phyloP scores from a whole-genome alignment of 2,797 vertebrate genomes.

The Lepilemur septentrionalis region DNA sequence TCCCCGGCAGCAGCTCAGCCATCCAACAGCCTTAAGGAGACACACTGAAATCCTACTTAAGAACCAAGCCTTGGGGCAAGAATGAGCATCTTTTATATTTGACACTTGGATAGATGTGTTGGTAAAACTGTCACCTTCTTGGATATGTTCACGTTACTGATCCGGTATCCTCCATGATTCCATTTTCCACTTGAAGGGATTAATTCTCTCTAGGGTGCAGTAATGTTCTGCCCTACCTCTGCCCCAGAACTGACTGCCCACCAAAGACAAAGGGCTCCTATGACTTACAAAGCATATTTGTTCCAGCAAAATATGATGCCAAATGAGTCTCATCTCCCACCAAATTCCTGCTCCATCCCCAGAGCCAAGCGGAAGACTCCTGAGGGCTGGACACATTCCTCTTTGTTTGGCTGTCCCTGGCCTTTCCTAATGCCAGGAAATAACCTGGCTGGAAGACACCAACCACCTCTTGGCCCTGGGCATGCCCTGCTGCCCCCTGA shows the following conservation, averaged over 20 bases:
- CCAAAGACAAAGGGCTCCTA: background rate
- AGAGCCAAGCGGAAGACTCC: background rate
- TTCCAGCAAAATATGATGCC: background rate
- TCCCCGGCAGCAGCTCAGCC: background rate
- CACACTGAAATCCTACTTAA: background rate
- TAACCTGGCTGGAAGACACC: background rate
- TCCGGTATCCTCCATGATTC: background rate
- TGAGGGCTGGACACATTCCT: background rate
- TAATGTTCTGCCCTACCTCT: background rate
- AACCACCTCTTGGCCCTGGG: background rate
- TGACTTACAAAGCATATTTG: background rate
- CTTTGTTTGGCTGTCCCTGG: background rate
- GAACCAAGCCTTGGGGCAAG: background rate
- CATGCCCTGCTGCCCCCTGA: background rate
- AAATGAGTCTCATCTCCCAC: background rate
- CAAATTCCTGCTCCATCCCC: background rate
- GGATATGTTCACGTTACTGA: background rate
- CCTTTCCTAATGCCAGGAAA: background rate
- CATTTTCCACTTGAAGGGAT: background rate
- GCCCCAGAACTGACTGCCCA: background rate
- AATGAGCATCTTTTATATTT: background rate
- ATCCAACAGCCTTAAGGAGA: background rate
- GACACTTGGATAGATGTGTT: background rate
- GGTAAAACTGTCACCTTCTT: background rate
- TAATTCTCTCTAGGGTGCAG: background rate